A percentile compares a stretch with the other conserved stretches of the same genome.
These are phyloP conservation scores for Arctocebus calabarensis DNA, from an alignment of 2,797 vertebrate species.

Conservation along the genomic window DNA sequence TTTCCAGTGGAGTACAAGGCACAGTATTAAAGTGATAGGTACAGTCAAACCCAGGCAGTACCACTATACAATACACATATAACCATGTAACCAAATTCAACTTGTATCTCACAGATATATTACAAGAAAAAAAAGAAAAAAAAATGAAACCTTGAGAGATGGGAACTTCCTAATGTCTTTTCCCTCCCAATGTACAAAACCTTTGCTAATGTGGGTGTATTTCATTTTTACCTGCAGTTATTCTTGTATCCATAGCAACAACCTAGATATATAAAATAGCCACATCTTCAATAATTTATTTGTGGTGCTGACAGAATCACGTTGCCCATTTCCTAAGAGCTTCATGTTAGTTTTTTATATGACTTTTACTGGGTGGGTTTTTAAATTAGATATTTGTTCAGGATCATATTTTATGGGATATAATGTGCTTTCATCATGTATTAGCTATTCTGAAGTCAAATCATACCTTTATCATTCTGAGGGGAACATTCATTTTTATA, in stretches of 20 bases:
- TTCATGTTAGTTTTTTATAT: neutral
- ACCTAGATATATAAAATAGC: neutral
- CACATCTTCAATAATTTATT: neutral
- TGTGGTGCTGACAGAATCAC: neutral
- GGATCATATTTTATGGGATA: neutral
- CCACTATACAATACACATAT: neutral
- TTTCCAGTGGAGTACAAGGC: neutral
- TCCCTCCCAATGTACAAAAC: neutral
- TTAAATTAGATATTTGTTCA: conserved; percentile 24
- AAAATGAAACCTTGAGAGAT: neutral
- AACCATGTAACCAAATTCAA: neutral
- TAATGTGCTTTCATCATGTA: neutral
- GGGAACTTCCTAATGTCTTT: neutral
- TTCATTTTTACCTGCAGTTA: neutral
- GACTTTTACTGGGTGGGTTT: neutral
- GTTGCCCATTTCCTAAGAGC: neutral
- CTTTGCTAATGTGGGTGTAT: neutral
- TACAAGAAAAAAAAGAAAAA: neutral
- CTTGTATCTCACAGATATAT: neutral
- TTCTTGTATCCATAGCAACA: neutral
- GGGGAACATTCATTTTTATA: neutral
- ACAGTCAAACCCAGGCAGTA: too few relatives aligned
- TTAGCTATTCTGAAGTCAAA: neutral
- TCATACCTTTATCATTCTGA: neutral
- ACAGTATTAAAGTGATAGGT: neutral